A percentile compares a stretch with the other conserved stretches of the same genome.
phyloP scores from a whole-genome alignment of 2,888 invertebrate species.

The Platerodrilus igneus region DNA sequence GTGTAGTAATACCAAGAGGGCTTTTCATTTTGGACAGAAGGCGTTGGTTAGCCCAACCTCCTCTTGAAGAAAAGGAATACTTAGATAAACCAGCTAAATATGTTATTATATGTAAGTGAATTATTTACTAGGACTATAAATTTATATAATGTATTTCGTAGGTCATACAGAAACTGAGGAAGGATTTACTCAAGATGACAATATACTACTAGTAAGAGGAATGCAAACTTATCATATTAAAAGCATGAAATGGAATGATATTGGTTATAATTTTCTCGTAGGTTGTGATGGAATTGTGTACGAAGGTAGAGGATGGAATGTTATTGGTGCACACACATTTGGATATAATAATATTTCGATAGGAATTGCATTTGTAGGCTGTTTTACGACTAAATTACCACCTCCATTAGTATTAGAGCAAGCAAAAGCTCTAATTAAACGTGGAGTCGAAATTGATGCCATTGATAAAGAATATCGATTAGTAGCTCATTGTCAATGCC shows the following conservation, averaged over 20 bases:
- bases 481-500: slow-evolving; percentile 53
- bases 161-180: slow-evolving; percentile 53
- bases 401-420: slow-evolving; percentile 44
- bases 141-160: slow-evolving; percentile 25
- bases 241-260: slow-evolving; percentile 51
- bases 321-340: slow-evolving; percentile 52
- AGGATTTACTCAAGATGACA: slow-evolving; percentile 47
- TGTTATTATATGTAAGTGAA: slow-evolving; percentile 50
- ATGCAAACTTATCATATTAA: slow-evolving; percentile 54
- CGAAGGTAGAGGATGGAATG: slow-evolving; percentile 55
- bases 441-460: slow-evolving; percentile 49
- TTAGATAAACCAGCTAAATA: slow-evolving; percentile 46
- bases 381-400: slow-evolving; percentile 50
- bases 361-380: slow-evolving; percentile 54
- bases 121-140: background rate
- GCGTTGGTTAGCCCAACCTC: slow-evolving; percentile 51
- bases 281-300: slow-evolving; percentile 56
- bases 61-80: slow-evolving; percentile 40
- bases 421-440: slow-evolving; percentile 47
- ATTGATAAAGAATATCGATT: slow-evolving; percentile 50
- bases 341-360: slow-evolving; percentile 50
- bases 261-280: slow-evolving; percentile 54
- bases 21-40: slow-evolving; percentile 40
- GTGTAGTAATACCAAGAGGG: background rate
- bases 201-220: slow-evolving; percentile 48